Conservation (phyloP, 2,888 invertebrate genomes). For the Apamea crenata region DNA sequence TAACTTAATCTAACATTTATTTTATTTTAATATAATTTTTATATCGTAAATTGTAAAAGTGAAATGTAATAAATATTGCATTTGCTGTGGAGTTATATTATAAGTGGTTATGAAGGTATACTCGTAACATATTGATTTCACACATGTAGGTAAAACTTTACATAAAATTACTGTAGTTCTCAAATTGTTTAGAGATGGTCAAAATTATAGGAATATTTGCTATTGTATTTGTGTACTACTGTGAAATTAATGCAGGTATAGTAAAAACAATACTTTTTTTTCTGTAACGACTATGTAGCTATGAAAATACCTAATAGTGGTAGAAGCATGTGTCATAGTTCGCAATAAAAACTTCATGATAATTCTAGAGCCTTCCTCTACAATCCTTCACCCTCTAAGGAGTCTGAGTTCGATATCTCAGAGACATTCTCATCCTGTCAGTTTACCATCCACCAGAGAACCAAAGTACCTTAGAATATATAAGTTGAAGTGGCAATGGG, state of each 20-base stretch:
- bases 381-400: not conserved
- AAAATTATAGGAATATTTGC: slow-evolving; percentile 42
- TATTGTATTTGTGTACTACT: slow-evolving; percentile 45
- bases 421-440: not conserved
- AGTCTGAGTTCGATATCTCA: not conserved
- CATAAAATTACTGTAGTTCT: not conserved
- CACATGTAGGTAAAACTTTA: slow-evolving; percentile 23
- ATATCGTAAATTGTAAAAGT: slow-evolving; percentile 33
- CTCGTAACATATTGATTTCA: slow-evolving; percentile 31
- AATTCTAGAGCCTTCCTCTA: not conserved
- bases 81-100: slow-evolving; percentile 25
- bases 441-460: not conserved
- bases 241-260: slow-evolving; percentile 57
- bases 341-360: not conserved
- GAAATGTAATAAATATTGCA: slow-evolving; percentile 38
- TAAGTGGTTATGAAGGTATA: slow-evolving; percentile 25
- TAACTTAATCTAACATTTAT: slow-evolving; percentile 7
- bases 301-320: not conserved
- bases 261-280: not conserved
- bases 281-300: not conserved
- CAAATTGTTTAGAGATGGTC: slow-evolving; percentile 41
- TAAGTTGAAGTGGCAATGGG: not conserved
- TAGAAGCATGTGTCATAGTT: not conserved
- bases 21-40: slow-evolving; percentile 30
- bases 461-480: not conserved